These are phyloP conservation scores for Papilio protenor DNA, from an alignment of 2,888 invertebrate species.

Conservation along the genomic window DNA sequence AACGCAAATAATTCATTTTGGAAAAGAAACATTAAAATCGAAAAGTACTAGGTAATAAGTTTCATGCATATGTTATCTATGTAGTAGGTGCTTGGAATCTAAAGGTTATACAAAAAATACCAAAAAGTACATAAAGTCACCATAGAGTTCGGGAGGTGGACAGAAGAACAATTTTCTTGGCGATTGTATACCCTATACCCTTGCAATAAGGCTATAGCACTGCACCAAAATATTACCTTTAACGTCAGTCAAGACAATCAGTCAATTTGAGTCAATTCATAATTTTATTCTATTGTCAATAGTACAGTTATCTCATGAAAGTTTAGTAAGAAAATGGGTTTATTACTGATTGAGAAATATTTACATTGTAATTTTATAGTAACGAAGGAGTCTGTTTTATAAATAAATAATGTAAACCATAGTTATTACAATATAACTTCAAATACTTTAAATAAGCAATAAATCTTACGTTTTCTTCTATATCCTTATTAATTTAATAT, in stretches of 20 bases:
- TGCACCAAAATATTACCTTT: not conserved
- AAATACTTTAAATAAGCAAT: constrained; percentile 13
- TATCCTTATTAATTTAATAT: constrained; percentile 40
- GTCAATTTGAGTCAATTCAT: not conserved
- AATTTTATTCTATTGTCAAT: constrained; percentile 11
- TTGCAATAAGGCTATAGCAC: not conserved
- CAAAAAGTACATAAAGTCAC: not conserved
- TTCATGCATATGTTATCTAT: not conserved
- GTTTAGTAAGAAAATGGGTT: constrained; percentile 34
- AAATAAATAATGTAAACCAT: constrained; percentile 25
- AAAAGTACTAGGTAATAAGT: not conserved
- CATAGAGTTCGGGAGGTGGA: constrained; percentile 12
- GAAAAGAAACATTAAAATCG: not conserved
- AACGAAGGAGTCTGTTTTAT: constrained; percentile 21
- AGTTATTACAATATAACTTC: constrained; percentile 17
- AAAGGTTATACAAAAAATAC: not conserved
- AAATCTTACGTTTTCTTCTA: constrained; percentile 18
- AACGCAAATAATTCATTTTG: not conserved
- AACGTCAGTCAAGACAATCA: not conserved
- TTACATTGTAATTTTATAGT: constrained; percentile 27
- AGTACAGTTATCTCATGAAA: constrained; percentile 31
- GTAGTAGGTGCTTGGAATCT: not conserved
- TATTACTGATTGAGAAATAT: constrained; percentile 33
- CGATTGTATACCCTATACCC: constrained; percentile 9
- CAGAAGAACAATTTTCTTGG: not conserved